Percentiles rank a stretch among this genome's conserved stretches.
phyloP scores from a whole-genome alignment of 2,888 invertebrate genomes.

The Pseudanteris insignis region DNA sequence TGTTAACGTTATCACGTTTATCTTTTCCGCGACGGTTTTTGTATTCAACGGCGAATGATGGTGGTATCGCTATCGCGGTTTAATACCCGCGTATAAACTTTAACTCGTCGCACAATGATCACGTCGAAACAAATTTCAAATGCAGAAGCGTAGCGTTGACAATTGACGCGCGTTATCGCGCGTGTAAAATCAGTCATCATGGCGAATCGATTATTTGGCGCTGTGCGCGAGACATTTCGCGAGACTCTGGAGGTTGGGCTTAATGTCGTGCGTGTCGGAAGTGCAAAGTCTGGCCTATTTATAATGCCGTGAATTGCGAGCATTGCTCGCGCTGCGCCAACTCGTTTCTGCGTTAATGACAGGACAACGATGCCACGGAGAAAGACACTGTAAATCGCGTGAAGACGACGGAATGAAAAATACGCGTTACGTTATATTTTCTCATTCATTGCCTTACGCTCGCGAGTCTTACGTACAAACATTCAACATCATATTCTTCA shows the following conservation, averaged over 20 bases:
- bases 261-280: slow-evolving; percentile 26
- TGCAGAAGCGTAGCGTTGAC: slow-evolving; percentile 7
- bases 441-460: too few relatives aligned
- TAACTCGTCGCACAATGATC: slow-evolving; percentile 14
- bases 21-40: too few relatives aligned
- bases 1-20: too few relatives aligned
- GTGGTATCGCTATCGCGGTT: too few relatives aligned
- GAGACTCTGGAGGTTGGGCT: slow-evolving; percentile 32
- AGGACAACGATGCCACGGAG: too few relatives aligned
- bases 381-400: too few relatives aligned
- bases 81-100: slow-evolving; percentile 23
- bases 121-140: slow-evolving; percentile 22
- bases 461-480: too few relatives aligned
- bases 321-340: slow-evolving; percentile 10
- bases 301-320: slow-evolving; percentile 29
- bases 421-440: too few relatives aligned
- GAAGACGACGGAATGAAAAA: neutral
- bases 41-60: too few relatives aligned
- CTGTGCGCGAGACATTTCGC: slow-evolving; percentile 27
- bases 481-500: too few relatives aligned
- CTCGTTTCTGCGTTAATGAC: neutral
- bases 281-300: slow-evolving; percentile 39
- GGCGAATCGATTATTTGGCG: slow-evolving; percentile 31
- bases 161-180: slow-evolving; percentile 24
- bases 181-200: slow-evolving; percentile 30